Base-by-base conservation (phyloP, 2,888 invertebrate species). In the Eugnorisma glareosa region DNA sequence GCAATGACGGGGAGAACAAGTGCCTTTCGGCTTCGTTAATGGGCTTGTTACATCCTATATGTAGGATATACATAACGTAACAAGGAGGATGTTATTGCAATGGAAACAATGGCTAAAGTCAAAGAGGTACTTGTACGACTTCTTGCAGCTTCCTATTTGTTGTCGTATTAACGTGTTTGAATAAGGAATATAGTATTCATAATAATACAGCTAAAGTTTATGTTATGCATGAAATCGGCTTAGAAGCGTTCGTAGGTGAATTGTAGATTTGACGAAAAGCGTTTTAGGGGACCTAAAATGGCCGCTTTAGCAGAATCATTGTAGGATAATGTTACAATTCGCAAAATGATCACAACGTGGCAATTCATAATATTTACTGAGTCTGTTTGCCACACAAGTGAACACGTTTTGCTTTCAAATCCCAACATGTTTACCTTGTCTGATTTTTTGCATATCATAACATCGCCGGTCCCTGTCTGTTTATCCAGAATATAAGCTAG, bases 41-140 rank as follows among this genome's bases (percentile, higher is more conserved):
- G n/a, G n/a, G n/a, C n/a, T n/a, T n/a, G n/a, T n/a, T n/a, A n/a
- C n/a, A n/a, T n/a, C n/a, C n/a, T n/a, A n/a, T n/a, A n/a, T n/a
- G n/a, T n/a, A n/a, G n/a, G n/a, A n/a, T n/a, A 13, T 13, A 40
- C 15, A 71, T 67, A 78, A 28, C 48, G 61, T 79, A 79, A 61
- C 31, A 63, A 54, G 13, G 13, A 66, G 43, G 4, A 43, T 57
- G 18, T 31, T 67, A 69, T 73, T 69, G 43, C 24, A 40, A 15
- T 43, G 48, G 35, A 69, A 73, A 81, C 75, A 74, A 81, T 81
- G 51, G 66, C 24, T 21, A 28, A 24, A 43, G 48, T 43, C 24
- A 31, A 48, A n/a, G 31, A 45, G n/a, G n/a, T 24, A 77, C 11
- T 3, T n/a, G 6, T 28, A 73, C 7, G 11, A 24, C n/a, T 51